phyloP scores from a whole-genome alignment of 2,113 vertebrate genomes.

The Bambusicola thoracicus region DNA sequence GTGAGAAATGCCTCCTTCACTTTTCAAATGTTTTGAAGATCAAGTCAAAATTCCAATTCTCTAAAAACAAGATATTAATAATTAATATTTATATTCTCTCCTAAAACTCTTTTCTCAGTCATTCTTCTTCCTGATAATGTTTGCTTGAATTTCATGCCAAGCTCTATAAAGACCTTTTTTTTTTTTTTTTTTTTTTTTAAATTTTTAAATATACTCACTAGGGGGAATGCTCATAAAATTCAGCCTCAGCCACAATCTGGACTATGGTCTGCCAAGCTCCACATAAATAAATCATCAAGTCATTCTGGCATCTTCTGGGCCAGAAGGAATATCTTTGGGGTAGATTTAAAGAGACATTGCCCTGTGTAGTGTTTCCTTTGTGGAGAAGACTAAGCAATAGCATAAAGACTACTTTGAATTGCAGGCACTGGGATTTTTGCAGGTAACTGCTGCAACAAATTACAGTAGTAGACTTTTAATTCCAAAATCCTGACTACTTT shows the following conservation, averaged over 20 bases:
- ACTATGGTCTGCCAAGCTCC: conserved; percentile 79
- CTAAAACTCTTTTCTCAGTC: neutral
- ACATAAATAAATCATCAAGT: conserved; percentile 83
- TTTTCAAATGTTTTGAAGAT: conserved; percentile 32
- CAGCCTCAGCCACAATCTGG: conserved; percentile 80
- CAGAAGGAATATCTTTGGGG: conserved; percentile 72
- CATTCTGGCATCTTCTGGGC: conserved; percentile 80
- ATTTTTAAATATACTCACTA: conserved; percentile 77
- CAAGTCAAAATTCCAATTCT: conserved; percentile 56
- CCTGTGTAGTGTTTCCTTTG: conserved; percentile 45
- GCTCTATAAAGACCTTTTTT: conserved; percentile 37
- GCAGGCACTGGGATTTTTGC: neutral
- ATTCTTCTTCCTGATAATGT: conserved; percentile 47
- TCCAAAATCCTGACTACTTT: neutral
- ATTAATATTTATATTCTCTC: conserved; percentile 33
- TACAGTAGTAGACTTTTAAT: neutral
- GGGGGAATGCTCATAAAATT: conserved; percentile 80
- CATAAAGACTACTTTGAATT: conserved; percentile 5
- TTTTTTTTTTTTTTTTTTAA: conserved; percentile 11
- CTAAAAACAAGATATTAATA: conserved; percentile 32
- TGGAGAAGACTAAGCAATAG: conserved; percentile 5
- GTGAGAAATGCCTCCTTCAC: neutral
- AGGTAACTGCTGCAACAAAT: neutral
- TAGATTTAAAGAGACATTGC: conserved; percentile 79
- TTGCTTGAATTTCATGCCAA: conserved; percentile 63